phyloP scores from a whole-genome alignment of 2,113 vertebrate genomes.

The Garra rufa region DNA sequence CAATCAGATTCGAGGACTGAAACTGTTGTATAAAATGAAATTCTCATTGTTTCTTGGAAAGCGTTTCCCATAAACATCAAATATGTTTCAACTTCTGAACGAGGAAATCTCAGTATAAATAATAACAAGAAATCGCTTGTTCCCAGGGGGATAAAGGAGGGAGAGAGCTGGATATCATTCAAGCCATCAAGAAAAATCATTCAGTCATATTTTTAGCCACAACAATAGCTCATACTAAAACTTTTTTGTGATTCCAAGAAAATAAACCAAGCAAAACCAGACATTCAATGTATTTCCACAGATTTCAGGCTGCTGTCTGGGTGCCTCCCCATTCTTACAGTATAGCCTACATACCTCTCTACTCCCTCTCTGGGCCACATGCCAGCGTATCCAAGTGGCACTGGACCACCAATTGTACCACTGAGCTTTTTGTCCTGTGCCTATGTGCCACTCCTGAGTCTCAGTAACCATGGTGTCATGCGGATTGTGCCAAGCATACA shows the following conservation, averaged over 20 bases:
- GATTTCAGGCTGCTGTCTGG: slow-evolving; percentile 25
- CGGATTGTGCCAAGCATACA: slow-evolving; percentile 68
- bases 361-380: slow-evolving; percentile 49
- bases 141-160: neutral
- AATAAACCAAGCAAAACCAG: neutral
- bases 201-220: slow-evolving; percentile 3
- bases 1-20: neutral
- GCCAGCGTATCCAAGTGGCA: slow-evolving; percentile 61
- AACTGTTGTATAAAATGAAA: neutral
- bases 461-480: slow-evolving; percentile 76
- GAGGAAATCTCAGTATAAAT: slow-evolving; percentile 3
- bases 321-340: slow-evolving; percentile 38
- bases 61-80: neutral
- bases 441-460: slow-evolving; percentile 70
- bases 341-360: slow-evolving; percentile 46
- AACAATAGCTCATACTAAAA: neutral
- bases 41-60: neutral
- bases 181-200: neutral
- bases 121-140: neutral
- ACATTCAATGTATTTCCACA: neutral
- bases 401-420: slow-evolving; percentile 28
- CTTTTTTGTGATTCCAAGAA: neutral
- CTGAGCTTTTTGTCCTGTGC: slow-evolving; percentile 51
- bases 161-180: neutral
- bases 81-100: neutral